phyloP scores from a whole-genome alignment of 2,797 vertebrate genomes.

The Carcharodon carcharias region DNA sequence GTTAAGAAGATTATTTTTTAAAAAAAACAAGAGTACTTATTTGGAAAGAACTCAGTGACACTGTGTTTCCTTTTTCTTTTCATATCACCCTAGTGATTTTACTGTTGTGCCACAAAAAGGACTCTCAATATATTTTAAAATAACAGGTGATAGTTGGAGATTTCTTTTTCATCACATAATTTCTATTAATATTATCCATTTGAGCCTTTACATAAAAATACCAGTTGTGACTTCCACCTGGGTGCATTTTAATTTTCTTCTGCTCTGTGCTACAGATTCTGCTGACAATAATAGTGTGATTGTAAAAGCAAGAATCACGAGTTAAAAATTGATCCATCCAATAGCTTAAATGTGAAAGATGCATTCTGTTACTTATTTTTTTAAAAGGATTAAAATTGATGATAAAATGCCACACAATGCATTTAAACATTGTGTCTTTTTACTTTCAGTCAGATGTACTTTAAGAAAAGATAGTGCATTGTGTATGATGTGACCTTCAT shows the following conservation, averaged over 20 bases:
- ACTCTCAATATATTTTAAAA: neutral
- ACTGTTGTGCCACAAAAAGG: neutral
- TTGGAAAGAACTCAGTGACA: neutral
- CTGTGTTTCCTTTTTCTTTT: neutral
- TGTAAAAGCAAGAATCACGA: constrained; percentile 12
- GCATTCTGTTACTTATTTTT: constrained; percentile 19
- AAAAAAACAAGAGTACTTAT: neutral
- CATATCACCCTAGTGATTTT: neutral
- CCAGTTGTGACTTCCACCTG: constrained; percentile 22
- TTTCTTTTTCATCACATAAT: neutral
- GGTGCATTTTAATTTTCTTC: constrained; percentile 24
- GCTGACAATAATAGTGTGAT: neutral
- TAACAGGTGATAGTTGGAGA: neutral
- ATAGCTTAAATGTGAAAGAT: constrained; percentile 5
- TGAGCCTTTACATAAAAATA: neutral
- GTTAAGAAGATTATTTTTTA: neutral
- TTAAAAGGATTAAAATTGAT: constrained; percentile 15
- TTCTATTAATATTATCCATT: constrained; percentile 10
- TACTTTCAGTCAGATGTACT: constrained; percentile 47
- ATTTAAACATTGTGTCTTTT: constrained; percentile 29
- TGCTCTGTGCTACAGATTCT: neutral
- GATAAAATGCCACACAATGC: constrained; percentile 21
- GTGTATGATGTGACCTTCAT: constrained; percentile 99
- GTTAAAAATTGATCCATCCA: constrained; percentile 21
- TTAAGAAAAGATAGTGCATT: constrained; percentile 90